Percentiles rank a stretch among this genome's conserved stretches.
Conservation (phyloP, 1,140 invertebrate species). For the Drosophila busckii region DNA sequence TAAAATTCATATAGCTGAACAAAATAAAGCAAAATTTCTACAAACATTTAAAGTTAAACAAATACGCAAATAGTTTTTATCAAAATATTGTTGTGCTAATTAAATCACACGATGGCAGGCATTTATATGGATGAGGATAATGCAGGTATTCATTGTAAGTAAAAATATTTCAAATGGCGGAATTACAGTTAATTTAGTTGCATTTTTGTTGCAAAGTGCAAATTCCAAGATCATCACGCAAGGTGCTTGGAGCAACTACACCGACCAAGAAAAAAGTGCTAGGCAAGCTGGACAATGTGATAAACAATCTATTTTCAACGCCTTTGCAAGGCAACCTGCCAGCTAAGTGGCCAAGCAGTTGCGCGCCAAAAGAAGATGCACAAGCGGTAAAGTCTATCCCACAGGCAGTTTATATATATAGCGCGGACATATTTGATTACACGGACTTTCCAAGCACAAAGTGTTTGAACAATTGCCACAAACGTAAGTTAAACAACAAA, state of each 20-base stretch:
- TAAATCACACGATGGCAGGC: slow-evolving; percentile 4
- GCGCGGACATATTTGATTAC: slow-evolving; percentile 17
- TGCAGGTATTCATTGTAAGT: slow-evolving; percentile 12
- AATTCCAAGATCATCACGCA: slow-evolving; percentile 9
- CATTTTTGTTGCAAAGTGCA: slow-evolving; percentile 9
- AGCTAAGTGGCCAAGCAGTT: slow-evolving; percentile 4
- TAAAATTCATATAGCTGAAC: too few species aligned
- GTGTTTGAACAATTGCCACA: slow-evolving; percentile 20
- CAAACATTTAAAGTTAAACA: neutral
- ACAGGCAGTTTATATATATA: neutral
- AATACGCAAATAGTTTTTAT: neutral
- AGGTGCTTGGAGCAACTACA: neutral
- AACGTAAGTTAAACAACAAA: slow-evolving; percentile 25
- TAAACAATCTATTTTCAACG: slow-evolving; percentile 8
- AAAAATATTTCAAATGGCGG: neutral
- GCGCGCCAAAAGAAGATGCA: slow-evolving; percentile 31
- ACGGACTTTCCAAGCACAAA: slow-evolving; percentile 23
- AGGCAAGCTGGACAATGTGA: slow-evolving; percentile 17
- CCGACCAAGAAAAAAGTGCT: slow-evolving; percentile 19
- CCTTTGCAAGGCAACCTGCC: slow-evolving; percentile 5
- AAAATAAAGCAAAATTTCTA: too few species aligned
- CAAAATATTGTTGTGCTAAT: neutral
- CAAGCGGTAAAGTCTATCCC: slow-evolving; percentile 13
- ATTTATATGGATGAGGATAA: slow-evolving; percentile 28
- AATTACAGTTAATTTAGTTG: neutral